Percentiles rank a stretch among this genome's conserved stretches.
Evolutionary conservation across 2,888 invertebrate genomes (phyloP).

Genomic region (Pedicia rivosa): DNA sequence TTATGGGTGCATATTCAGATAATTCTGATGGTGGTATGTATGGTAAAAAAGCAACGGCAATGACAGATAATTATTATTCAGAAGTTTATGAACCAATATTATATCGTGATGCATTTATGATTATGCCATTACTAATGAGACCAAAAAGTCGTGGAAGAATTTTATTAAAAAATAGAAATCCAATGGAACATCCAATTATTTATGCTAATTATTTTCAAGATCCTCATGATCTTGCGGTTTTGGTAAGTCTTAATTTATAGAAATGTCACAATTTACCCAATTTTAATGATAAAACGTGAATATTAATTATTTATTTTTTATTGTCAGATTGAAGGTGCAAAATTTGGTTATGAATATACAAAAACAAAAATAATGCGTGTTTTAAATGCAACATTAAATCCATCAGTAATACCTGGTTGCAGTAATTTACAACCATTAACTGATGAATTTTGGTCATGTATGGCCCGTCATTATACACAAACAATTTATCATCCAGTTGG

Average conservation of each 20-base stretch:
- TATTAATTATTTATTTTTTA: slow-evolving; percentile 6
- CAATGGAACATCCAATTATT: slow-evolving; percentile 61
- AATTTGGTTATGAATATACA: slow-evolving; percentile 44
- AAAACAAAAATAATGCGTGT: slow-evolving; percentile 42
- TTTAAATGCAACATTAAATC: slow-evolving; percentile 46
- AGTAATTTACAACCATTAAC: slow-evolving; percentile 42
- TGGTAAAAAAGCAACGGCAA: slow-evolving; percentile 48
- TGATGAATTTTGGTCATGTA: slow-evolving; percentile 62
- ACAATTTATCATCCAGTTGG: slow-evolving; percentile 73
- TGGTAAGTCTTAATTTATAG: slow-evolving; percentile 37
- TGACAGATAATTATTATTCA: slow-evolving; percentile 49
- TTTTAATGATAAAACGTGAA: neutral
- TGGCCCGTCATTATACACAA: slow-evolving; percentile 54
- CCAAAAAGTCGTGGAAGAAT: slow-evolving; percentile 57
- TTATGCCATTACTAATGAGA: slow-evolving; percentile 52
- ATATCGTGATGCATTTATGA: slow-evolving; percentile 48
- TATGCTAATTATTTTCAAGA: slow-evolving; percentile 74
- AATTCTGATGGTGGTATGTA: slow-evolving; percentile 64
- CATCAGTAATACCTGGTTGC: slow-evolving; percentile 49
- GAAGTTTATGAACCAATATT: slow-evolving; percentile 53
- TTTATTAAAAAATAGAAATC: slow-evolving; percentile 47
- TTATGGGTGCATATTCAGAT: slow-evolving; percentile 57
- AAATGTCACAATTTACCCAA: neutral
- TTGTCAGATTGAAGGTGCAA: slow-evolving; percentile 53
- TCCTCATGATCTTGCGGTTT: slow-evolving; percentile 48